These are phyloP conservation scores for Aphidius gifuensis DNA, from an alignment of 1,140 invertebrate genomes.

Conservation along the genomic window DNA sequence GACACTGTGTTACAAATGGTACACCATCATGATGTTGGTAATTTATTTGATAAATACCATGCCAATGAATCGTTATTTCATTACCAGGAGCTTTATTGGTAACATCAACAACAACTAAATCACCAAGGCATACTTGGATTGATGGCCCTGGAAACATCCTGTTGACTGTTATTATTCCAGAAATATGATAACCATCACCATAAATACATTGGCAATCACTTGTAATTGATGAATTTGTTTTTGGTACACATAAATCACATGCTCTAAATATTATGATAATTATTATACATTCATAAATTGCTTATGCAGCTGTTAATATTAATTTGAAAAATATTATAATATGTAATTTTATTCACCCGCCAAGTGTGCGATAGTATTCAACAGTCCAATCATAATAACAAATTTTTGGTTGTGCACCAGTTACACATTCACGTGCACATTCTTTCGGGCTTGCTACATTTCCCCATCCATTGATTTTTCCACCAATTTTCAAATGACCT, in stretches of 20 bases:
- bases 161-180: conserved; percentile 73
- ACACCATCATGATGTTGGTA: conserved; percentile 89
- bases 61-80: conserved; percentile 85
- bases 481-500: neutral
- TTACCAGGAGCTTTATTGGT: conserved; percentile 77
- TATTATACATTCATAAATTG: too few relatives aligned
- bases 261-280: conserved; percentile 57
- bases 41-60: conserved; percentile 75
- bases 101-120: conserved; percentile 81
- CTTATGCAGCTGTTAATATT: too few relatives aligned
- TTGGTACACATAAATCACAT: conserved; percentile 77
- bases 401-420: conserved; percentile 68
- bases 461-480: too few relatives aligned
- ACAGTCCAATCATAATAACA: conserved; percentile 81
- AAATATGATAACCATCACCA: conserved; percentile 74
- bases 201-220: conserved; percentile 78
- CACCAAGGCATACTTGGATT: conserved; percentile 83
- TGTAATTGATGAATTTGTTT: conserved; percentile 51
- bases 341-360: conserved; percentile 53
- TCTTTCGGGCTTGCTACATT: conserved; percentile 62
- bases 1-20: conserved; percentile 86
- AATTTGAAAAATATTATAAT: neutral
- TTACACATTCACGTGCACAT: conserved; percentile 71
- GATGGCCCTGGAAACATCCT: conserved; percentile 81
- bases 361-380: conserved; percentile 76